A percentile compares a stretch with the other conserved stretches of the same genome.
phyloP scores from a whole-genome alignment of 2,113 vertebrate species.

The Paradoxurus hermaphroditus region DNA sequence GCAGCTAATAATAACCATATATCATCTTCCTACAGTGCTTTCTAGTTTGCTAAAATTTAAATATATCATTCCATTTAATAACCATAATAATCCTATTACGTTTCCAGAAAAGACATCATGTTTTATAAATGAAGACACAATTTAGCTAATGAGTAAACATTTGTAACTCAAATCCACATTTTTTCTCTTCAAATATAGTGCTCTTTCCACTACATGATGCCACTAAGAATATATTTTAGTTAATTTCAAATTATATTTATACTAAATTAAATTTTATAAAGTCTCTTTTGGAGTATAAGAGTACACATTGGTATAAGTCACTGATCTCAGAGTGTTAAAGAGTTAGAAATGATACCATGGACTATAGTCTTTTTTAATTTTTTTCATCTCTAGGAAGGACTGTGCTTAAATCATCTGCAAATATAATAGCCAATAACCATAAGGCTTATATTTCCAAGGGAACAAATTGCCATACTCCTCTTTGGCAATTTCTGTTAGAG shows the following conservation, averaged over 20 bases:
- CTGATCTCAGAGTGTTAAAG: neutral
- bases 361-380: neutral
- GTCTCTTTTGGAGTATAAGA: neutral
- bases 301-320: neutral
- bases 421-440: neutral
- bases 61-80: neutral
- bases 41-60: neutral
- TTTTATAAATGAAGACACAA: neutral
- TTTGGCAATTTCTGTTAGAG: neutral
- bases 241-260: slow-evolving; percentile 1
- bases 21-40: neutral
- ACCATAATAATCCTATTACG: neutral
- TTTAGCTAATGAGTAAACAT: neutral
- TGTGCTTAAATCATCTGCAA: neutral
- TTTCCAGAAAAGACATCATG: neutral
- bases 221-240: neutral
- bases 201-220: neutral
- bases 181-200: neutral
- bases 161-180: neutral
- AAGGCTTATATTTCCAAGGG: neutral
- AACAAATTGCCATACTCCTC: neutral
- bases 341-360: neutral
- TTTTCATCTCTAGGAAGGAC: neutral
- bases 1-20: neutral
- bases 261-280: neutral